Conservation (phyloP, 2,797 vertebrate species). For the Gymnopithys bicolor region DNA sequence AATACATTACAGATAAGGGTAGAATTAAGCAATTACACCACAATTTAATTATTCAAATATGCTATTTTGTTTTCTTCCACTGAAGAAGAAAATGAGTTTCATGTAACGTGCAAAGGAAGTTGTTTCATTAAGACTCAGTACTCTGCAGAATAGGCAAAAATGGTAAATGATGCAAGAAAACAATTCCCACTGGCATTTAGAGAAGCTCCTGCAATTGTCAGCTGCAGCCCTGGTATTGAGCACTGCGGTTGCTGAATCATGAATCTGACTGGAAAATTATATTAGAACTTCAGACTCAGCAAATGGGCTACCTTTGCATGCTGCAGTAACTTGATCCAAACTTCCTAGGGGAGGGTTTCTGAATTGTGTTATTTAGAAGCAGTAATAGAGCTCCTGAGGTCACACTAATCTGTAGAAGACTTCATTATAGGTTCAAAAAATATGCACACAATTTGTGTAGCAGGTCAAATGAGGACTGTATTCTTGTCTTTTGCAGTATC, state of each 20-base stretch:
- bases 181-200: conserved; percentile 47
- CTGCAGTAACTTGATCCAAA: conserved; percentile 64
- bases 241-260: conserved; percentile 76
- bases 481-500: neutral
- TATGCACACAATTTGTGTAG: neutral
- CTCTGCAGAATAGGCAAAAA: conserved; percentile 52
- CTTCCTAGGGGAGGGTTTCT: conserved; percentile 45
- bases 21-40: neutral
- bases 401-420: conserved; percentile 28
- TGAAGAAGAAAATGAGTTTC: neutral
- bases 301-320: conserved; percentile 55
- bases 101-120: neutral
- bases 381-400: conserved; percentile 42
- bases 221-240: conserved; percentile 42
- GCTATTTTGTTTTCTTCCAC: neutral
- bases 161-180: conserved; percentile 48
- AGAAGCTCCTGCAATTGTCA: conserved; percentile 57
- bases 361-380: conserved; percentile 31
- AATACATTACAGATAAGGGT: neutral
- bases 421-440: conserved; percentile 2
- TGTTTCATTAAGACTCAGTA: conserved; percentile 5
- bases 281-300: conserved; percentile 72
- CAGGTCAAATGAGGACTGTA: neutral
- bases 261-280: conserved; percentile 60
- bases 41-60: neutral